phyloP scores from a whole-genome alignment of 2,797 vertebrate species.

The Podarcis lilfordi region DNA sequence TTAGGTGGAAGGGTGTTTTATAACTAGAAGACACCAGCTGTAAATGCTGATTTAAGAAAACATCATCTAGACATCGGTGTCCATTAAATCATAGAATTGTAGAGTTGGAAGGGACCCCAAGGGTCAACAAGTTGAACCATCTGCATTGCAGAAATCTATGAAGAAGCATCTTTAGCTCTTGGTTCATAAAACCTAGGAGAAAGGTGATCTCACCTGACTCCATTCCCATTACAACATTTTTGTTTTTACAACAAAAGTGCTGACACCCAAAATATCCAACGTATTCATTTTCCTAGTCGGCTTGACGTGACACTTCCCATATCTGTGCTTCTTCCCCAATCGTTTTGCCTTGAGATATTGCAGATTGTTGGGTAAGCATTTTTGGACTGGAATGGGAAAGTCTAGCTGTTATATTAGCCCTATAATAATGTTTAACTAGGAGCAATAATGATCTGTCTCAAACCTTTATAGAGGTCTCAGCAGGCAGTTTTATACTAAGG shows the following conservation, averaged over 20 bases:
- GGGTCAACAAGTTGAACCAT: too few species aligned
- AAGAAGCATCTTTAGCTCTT: background rate
- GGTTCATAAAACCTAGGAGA: background rate
- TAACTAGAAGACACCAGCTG: background rate
- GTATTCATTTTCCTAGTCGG: background rate
- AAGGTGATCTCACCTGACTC: background rate
- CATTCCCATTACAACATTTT: background rate
- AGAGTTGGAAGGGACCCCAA: too few species aligned
- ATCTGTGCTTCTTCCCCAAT: background rate
- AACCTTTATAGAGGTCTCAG: background rate
- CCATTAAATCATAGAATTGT: too few species aligned
- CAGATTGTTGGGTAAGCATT: background rate
- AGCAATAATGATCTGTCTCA: background rate
- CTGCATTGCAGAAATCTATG: too few species aligned
- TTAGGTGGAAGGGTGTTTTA: background rate
- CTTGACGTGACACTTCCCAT: background rate
- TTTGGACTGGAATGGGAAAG: background rate
- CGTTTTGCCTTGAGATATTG: background rate
- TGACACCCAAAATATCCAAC: background rate
- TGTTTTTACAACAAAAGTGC: background rate
- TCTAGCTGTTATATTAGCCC: too few species aligned
- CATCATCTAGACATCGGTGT: background rate
- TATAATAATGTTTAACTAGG: background rate
- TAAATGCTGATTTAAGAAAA: background rate
- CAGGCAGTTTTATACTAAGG: background rate